Conservation (phyloP, 1,140 invertebrate species). For the Harlomillsia oculata region DNA sequence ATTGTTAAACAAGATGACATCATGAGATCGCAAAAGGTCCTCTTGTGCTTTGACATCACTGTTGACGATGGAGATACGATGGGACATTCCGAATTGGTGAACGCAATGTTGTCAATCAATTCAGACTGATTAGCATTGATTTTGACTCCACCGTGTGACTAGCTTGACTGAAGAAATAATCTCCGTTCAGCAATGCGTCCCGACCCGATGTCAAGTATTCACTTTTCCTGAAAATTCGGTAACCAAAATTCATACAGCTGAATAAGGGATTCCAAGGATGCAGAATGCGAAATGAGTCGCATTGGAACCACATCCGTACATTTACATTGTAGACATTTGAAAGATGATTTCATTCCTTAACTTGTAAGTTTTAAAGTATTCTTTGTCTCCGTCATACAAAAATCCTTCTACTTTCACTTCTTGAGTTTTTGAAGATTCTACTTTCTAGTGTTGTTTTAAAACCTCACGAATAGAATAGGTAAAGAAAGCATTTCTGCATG, state of each 20-base stretch:
- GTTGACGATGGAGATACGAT: background rate
- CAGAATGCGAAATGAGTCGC: conserved; percentile 2
- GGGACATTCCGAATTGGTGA: background rate
- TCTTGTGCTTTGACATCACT: background rate
- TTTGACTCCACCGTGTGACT: background rate
- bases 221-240: background rate
- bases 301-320: background rate
- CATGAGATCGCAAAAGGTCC: background rate
- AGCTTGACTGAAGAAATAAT: background rate
- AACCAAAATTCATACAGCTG: conserved; percentile 4
- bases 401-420: no score
- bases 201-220: conserved; percentile 4
- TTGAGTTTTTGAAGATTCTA: no score
- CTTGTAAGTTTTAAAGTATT: no score
- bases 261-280: background rate
- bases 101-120: background rate
- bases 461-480: no score
- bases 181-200: conserved; percentile 1
- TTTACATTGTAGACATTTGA: conserved; percentile 1
- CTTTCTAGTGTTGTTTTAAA: no score
- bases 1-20: conserved; percentile 10
- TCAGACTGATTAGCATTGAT: background rate
- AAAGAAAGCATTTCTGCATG: no score
- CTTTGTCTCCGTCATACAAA: no score
- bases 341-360: background rate